These are phyloP conservation scores for Epizoanthus scotinus DNA, from an alignment of 92 coral and sea anemone species.

Conservation along the genomic window DNA sequence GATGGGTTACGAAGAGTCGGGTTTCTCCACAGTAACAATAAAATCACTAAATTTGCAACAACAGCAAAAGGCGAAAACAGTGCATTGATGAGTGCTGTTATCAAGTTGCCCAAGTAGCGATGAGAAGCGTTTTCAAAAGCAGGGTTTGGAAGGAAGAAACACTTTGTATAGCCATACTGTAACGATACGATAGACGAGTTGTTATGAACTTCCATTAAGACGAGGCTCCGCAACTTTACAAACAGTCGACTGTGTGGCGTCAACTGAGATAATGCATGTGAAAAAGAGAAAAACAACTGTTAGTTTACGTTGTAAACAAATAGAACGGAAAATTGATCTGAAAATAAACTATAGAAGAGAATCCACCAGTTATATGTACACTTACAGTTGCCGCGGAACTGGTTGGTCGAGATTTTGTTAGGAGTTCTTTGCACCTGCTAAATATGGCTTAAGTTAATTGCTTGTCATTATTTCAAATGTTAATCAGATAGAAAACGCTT, in stretches of 20 bases:
- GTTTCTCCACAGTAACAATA: conserved; percentile 47
- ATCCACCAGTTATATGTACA: not conserved
- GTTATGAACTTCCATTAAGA: conserved; percentile 2
- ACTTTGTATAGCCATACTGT: conserved; percentile 11
- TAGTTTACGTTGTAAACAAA: not conserved
- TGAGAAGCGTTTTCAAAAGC: conserved; percentile 50
- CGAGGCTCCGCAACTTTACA: not conserved
- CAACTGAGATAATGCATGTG: not conserved
- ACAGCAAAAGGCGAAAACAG: conserved; percentile 71
- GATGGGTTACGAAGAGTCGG: conserved; percentile 67
- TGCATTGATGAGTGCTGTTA: conserved; percentile 62
- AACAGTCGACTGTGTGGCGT: not conserved
- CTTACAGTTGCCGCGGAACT: too few species aligned
- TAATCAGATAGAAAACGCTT: too few species aligned
- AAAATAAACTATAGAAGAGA: not conserved
- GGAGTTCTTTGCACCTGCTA: too few species aligned
- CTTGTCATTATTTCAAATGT: too few species aligned
- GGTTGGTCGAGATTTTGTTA: too few species aligned
- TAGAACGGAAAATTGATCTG: not conserved
- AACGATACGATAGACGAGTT: not conserved
- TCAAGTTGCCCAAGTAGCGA: conserved; percentile 66
- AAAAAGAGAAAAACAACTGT: not conserved
- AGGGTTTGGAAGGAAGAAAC: conserved; percentile 70
- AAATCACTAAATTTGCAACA: conserved; percentile 55
- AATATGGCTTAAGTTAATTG: too few species aligned